Percentiles rank a stretch among this genome's conserved stretches.
These are phyloP conservation scores for Montipora foliosa DNA, from an alignment of 64 coral and sea anemone species.

Conservation along the genomic window DNA sequence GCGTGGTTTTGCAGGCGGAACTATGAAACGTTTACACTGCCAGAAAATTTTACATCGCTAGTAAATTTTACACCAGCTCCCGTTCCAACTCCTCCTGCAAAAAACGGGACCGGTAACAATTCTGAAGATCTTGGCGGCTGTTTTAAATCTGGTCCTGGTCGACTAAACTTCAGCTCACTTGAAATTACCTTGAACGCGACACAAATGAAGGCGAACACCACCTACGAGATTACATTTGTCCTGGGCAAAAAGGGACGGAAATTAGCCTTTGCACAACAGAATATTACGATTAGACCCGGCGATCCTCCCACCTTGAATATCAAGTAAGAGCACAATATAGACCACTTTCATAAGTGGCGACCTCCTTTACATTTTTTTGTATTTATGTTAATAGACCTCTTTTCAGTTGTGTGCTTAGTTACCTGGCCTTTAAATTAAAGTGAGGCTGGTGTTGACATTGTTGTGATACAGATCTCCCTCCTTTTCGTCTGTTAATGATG, in stretches of 20 bases:
- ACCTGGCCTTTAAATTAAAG: too few relatives aligned
- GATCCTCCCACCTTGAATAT: constrained; percentile 41
- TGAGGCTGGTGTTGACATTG: too few relatives aligned
- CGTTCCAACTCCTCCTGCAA: background rate
- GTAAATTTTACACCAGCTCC: background rate
- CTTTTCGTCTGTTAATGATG: too few relatives aligned
- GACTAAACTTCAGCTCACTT: background rate
- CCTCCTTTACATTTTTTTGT: too few relatives aligned
- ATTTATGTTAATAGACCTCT: too few relatives aligned
- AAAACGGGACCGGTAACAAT: background rate
- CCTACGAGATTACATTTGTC: constrained; percentile 26
- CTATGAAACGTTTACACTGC: background rate
- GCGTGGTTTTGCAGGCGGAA: constrained; percentile 42
- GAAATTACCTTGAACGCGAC: constrained; percentile 6
- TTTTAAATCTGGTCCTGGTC: constrained; percentile 45
- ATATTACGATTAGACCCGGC: background rate
- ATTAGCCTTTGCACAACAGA: background rate
- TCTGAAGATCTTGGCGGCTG: constrained; percentile 25
- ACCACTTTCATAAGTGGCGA: too few relatives aligned
- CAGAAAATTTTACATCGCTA: background rate
- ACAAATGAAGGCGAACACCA: constrained; percentile 14
- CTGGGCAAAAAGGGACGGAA: background rate
- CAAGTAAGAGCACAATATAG: constrained; percentile 11
- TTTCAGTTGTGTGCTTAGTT: too few relatives aligned
- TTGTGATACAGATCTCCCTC: too few relatives aligned